Conservation (phyloP, 2,113 vertebrate species). For the Chlamydotis undulata region DNA sequence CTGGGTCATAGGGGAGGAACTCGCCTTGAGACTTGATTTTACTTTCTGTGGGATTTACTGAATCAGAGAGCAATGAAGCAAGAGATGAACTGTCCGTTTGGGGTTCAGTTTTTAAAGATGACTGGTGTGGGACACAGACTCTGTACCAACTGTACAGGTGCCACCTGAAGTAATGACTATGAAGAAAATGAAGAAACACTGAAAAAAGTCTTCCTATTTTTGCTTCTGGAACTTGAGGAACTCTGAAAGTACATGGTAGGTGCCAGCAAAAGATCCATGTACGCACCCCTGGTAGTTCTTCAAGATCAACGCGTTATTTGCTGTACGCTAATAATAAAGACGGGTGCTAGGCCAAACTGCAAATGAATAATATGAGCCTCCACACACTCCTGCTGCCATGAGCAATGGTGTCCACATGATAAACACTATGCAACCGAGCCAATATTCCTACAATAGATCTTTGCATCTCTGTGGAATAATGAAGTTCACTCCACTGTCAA, state of each 20-base stretch:
- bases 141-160: background rate
- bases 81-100: background rate
- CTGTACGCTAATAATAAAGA: background rate
- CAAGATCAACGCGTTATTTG: background rate
- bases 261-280: background rate
- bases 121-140: background rate
- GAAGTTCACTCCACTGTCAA: background rate
- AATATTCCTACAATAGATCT: background rate
- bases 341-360: background rate
- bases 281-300: background rate
- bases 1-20: background rate
- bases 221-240: background rate
- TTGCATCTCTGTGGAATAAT: background rate
- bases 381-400: background rate
- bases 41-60: background rate
- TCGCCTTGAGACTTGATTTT: background rate
- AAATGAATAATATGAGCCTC: background rate
- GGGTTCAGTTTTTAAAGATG: background rate
- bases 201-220: background rate
- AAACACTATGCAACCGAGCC: background rate
- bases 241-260: background rate
- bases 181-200: background rate
- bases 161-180: background rate
- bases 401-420: background rate
- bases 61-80: background rate